These are phyloP conservation scores for Recurvirostra avosetta DNA, from an alignment of 2,113 vertebrate genomes.

Conservation along the genomic window DNA sequence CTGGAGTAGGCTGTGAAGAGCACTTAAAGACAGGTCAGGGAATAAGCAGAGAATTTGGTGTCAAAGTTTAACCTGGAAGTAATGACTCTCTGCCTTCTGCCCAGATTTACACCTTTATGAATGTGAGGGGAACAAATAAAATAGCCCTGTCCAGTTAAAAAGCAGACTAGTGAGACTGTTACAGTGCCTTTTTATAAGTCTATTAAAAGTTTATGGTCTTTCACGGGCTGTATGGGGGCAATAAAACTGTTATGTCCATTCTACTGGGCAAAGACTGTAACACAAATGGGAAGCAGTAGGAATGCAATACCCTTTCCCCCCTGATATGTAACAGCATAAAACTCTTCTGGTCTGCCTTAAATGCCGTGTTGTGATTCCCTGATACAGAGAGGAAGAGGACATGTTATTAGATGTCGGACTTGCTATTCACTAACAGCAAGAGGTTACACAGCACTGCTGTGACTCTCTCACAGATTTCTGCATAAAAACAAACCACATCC, in stretches of 20 bases:
- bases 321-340: background rate
- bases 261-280: conserved; percentile 5
- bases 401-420: background rate
- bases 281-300: background rate
- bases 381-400: background rate
- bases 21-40: background rate
- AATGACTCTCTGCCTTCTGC: background rate
- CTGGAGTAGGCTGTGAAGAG: background rate
- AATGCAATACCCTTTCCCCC: background rate
- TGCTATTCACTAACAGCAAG: background rate
- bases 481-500: background rate
- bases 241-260: conserved; percentile 50
- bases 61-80: background rate
- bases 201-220: conserved; percentile 62
- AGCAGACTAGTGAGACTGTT: conserved; percentile 41
- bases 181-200: conserved; percentile 49
- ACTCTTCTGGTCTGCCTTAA: background rate
- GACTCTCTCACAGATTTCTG: background rate
- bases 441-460: background rate
- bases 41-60: background rate
- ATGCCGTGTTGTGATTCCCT: background rate
- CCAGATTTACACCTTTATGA: background rate
- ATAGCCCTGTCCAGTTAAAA: background rate
- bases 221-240: background rate
- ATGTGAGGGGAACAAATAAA: background rate